Percentiles rank a stretch among this genome's conserved stretches.
Evolutionary conservation across 1,140 invertebrate genomes (phyloP).

Genomic region (Diorhabda carinulata): DNA sequence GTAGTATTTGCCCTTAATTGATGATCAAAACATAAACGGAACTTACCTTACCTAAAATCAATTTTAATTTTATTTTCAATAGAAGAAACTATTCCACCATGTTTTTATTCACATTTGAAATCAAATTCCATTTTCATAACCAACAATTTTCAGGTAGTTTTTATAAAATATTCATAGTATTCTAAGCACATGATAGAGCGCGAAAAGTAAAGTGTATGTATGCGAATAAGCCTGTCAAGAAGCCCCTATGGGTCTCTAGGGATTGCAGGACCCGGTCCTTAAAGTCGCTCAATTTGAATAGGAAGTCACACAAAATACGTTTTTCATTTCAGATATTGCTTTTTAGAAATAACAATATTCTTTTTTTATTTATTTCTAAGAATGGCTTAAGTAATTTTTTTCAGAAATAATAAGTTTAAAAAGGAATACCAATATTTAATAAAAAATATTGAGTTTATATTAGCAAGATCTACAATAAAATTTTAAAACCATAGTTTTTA

Average conservation of each 20-base stretch:
- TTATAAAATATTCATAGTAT: slow-evolving; percentile 4
- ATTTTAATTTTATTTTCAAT: too few species aligned
- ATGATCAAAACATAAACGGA: not conserved
- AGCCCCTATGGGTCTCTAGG: slow-evolving; percentile 34
- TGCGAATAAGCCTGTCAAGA: slow-evolving; percentile 43
- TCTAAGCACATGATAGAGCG: slow-evolving; percentile 21
- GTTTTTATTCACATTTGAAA: not conserved
- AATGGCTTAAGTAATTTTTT: too few species aligned
- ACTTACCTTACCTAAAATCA: too few species aligned
- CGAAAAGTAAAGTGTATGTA: slow-evolving; percentile 40
- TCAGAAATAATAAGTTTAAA: too few species aligned
- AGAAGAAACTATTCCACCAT: too few species aligned
- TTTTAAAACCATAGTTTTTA: too few species aligned
- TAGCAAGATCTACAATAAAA: too few species aligned
- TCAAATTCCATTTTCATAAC: not conserved
- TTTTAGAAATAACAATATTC: too few species aligned
- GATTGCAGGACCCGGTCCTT: slow-evolving; percentile 29
- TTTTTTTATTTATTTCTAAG: too few species aligned
- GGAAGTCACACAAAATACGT: slow-evolving; percentile 7
- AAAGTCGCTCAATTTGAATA: slow-evolving; percentile 27
- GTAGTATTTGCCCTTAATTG: not conserved
- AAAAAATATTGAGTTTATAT: too few species aligned
- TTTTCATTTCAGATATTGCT: too few species aligned
- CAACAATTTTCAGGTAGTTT: not conserved
- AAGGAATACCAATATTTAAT: too few species aligned